A percentile compares a stretch with the other conserved stretches of the same genome.
Conservation (phyloP, 2,888 invertebrate species). For the Ophion obscuratus region DNA sequence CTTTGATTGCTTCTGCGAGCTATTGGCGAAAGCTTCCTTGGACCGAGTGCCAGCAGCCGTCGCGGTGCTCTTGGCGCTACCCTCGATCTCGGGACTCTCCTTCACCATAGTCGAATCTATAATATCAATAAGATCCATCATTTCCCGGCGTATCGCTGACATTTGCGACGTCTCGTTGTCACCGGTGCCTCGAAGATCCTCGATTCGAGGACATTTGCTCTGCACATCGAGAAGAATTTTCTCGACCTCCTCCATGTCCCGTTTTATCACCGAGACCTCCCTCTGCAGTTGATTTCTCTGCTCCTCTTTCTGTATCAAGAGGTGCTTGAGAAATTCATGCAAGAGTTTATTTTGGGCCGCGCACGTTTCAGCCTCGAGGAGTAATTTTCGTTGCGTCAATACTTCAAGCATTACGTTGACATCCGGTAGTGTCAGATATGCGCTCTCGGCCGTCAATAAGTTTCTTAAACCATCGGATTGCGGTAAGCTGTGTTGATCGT, state of each 20-base stretch:
- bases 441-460: constrained; percentile 89
- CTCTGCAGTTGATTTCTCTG: constrained; percentile 88
- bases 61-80: background rate
- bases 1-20: constrained; percentile 72
- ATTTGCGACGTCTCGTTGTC: constrained; percentile 85
- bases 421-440: constrained; percentile 90
- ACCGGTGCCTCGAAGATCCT: constrained; percentile 85
- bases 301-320: constrained; percentile 90
- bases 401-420: constrained; percentile 93
- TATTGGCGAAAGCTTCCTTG: constrained; percentile 70
- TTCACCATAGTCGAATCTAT: constrained; percentile 85
- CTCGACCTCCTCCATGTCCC: constrained; percentile 90
- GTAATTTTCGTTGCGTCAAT: constrained; percentile 91
- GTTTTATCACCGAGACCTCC: constrained; percentile 91
- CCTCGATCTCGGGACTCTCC: background rate
- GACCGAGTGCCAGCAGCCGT: constrained; percentile 51
- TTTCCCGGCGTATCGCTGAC: constrained; percentile 86
- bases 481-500: constrained; percentile 78
- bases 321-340: constrained; percentile 92
- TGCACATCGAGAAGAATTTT: constrained; percentile 87
- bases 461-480: constrained; percentile 84
- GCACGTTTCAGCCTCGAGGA: constrained; percentile 92
- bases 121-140: constrained; percentile 86
- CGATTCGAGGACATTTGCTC: constrained; percentile 86
- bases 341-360: constrained; percentile 92